Conservation (phyloP, 2,113 vertebrate species). For the Lonchura striata region DNA sequence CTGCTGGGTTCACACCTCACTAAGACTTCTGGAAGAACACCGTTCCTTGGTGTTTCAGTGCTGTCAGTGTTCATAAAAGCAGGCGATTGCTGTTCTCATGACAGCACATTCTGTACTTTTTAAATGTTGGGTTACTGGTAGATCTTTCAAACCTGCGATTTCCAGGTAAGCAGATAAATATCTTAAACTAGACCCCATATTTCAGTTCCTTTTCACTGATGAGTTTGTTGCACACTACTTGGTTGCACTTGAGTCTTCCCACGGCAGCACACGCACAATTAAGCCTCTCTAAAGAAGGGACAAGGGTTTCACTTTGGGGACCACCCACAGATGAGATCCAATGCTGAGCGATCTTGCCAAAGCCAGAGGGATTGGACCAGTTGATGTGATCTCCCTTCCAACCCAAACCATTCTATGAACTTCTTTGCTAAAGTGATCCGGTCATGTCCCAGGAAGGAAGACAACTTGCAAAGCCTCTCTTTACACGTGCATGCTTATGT, state of each 20-base stretch:
- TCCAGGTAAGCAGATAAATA: not conserved
- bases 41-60: not conserved
- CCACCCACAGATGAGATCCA: not conserved
- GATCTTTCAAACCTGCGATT: not conserved
- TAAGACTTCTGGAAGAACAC: not conserved
- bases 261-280: not conserved
- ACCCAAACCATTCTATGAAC: not conserved
- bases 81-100: not conserved
- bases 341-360: not conserved
- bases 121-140: accelerated
- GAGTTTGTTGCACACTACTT: not conserved
- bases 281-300: not conserved
- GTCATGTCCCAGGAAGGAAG: not conserved
- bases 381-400: not conserved
- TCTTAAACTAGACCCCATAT: not conserved
- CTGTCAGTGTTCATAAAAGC: not conserved
- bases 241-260: not conserved
- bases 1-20: not conserved
- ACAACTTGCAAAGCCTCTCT: not conserved
- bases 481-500: not conserved
- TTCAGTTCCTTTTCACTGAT: not conserved
- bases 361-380: not conserved
- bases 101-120: not conserved
- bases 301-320: not conserved
- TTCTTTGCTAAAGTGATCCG: not conserved